A percentile compares a stretch with the other conserved stretches of the same genome.
phyloP scores from a whole-genome alignment of 2,797 vertebrate species.

The Microtus agrestis region DNA sequence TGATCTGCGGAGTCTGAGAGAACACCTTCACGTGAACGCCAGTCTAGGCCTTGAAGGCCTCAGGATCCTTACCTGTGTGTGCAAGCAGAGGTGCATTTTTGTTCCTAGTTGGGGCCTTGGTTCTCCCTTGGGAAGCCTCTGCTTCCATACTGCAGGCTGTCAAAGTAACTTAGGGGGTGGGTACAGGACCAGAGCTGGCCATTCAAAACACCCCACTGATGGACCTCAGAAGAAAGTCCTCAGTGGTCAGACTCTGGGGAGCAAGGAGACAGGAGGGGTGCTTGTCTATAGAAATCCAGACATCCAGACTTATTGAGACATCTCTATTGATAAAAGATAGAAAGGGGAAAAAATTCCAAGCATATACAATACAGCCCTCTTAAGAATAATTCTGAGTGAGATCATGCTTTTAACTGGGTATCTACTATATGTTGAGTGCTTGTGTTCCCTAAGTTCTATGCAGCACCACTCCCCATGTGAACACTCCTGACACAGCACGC shows the following conservation, averaged over 20 bases:
- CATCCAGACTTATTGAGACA: neutral
- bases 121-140: neutral
- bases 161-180: neutral
- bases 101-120: neutral
- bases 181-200: neutral
- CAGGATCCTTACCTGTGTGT: neutral
- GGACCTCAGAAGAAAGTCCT: neutral
- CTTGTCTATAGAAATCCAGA: neutral
- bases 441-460: accelerated
- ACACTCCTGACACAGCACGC: neutral
- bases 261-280: accelerated
- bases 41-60: neutral
- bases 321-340: neutral
- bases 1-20: neutral
- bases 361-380: neutral
- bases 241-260: neutral
- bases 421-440: neutral
- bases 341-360: neutral
- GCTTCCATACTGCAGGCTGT: neutral
- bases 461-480: neutral
- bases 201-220: neutral
- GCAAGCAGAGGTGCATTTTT: neutral
- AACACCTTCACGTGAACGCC: accelerated
- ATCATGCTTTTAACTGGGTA: neutral
- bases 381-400: neutral